phyloP scores from a whole-genome alignment of 2,113 vertebrate species.

The Colaptes auratus region DNA sequence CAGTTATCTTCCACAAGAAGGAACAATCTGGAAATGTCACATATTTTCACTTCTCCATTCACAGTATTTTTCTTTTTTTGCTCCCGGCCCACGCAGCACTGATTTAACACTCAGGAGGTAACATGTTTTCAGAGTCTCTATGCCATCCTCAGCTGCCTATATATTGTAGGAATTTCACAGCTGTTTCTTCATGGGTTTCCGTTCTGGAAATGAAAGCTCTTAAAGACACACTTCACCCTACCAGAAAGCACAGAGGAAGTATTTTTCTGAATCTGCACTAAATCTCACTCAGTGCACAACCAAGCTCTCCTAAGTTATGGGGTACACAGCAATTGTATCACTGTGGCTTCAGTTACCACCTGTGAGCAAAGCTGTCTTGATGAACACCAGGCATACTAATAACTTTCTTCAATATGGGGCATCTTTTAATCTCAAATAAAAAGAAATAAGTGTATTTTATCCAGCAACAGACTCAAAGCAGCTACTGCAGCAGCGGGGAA shows the following conservation, averaged over 20 bases:
- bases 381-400: neutral
- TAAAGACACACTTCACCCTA: neutral
- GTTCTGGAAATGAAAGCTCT: neutral
- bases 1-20: neutral
- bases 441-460: neutral
- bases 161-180: neutral
- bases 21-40: neutral
- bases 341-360: neutral
- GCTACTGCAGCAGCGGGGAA: neutral
- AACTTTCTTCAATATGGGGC: neutral
- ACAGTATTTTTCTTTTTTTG: neutral
- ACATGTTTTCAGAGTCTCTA: neutral
- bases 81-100: neutral
- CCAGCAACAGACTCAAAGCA: neutral
- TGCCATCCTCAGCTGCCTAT: neutral
- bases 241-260: neutral
- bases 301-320: neutral
- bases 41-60: neutral
- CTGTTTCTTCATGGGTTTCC: slow-evolving; percentile 2
- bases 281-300: neutral
- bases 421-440: neutral
- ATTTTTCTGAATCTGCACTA: neutral
- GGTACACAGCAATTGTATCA: neutral
- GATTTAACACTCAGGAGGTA: neutral
- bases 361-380: neutral